Conservation (phyloP, 2,888 invertebrate species). For the Oxytorus armatus region DNA sequence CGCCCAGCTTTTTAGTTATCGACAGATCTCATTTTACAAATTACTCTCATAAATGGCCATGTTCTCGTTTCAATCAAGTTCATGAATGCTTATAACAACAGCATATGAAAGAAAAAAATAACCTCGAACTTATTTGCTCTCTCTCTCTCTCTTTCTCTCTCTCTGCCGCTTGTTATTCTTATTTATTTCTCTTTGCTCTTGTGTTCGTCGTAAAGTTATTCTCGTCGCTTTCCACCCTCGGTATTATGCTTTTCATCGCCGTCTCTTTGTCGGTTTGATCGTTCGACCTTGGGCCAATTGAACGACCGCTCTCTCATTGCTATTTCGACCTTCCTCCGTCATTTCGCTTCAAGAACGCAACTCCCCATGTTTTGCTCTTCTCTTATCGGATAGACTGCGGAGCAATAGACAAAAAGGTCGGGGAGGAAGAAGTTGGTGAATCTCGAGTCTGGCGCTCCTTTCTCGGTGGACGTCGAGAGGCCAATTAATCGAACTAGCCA, state of each 20-base stretch:
- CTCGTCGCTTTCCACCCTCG: constrained; percentile 4
- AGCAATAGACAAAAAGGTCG: constrained; percentile 10
- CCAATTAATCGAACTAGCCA: constrained; percentile 63
- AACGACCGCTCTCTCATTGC: constrained; percentile 20
- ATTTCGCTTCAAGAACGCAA: constrained; percentile 19
- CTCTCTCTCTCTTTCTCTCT: not conserved
- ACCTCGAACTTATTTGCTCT: not conserved
- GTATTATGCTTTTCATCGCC: constrained; percentile 9
- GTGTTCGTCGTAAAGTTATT: constrained; percentile 2
- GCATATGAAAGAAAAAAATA: not conserved
- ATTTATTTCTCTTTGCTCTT: constrained; percentile 8
- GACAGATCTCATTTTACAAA: not conserved
- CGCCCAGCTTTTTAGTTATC: not conserved
- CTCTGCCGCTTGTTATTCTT: not conserved
- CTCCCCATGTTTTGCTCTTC: constrained; percentile 32
- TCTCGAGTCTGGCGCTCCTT: constrained; percentile 17
- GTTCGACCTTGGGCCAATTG: constrained; percentile 47
- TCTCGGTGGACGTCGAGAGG: constrained; percentile 25
- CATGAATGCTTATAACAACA: constrained; percentile 15
- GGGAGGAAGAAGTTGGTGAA: constrained; percentile 27
- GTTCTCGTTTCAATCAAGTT: not conserved
- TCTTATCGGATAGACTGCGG: constrained; percentile 45
- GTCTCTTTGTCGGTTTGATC: constrained; percentile 1
- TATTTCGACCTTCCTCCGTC: constrained; percentile 30
- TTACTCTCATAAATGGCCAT: constrained; percentile 3